Percentiles rank a stretch among this genome's conserved stretches.
Evolutionary conservation across 2,113 vertebrate genomes (phyloP).

Genomic region (Natator depressus): DNA sequence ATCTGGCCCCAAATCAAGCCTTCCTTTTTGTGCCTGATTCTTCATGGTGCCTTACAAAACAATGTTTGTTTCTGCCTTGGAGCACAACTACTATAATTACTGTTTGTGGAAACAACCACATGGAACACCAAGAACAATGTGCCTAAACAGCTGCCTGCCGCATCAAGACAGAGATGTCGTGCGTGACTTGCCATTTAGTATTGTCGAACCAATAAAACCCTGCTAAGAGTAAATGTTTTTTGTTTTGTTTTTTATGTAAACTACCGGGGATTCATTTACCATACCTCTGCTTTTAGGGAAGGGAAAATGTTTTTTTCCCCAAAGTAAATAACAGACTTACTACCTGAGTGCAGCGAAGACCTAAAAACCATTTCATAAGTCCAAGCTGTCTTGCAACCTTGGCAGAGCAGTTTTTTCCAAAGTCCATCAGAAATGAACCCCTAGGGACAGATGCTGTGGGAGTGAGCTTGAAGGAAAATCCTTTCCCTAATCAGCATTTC

Average conservation of each 20-base stretch:
- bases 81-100: background rate
- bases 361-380: constrained; percentile 24
- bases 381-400: constrained; percentile 39
- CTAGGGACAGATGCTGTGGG: constrained; percentile 2
- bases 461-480: constrained; percentile 55
- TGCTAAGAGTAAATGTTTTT: background rate
- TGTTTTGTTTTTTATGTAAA: background rate
- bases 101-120: background rate
- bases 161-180: background rate
- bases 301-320: background rate
- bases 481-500: constrained; percentile 35
- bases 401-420: constrained; percentile 39
- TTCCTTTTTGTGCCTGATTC: background rate
- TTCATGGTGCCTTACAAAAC: background rate
- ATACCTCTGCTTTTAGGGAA: background rate
- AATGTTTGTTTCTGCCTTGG: background rate
- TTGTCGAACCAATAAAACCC: background rate
- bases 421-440: constrained; percentile 43
- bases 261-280: background rate
- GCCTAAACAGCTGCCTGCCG: background rate
- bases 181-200: background rate
- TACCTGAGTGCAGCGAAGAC: background rate
- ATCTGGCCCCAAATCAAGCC: background rate
- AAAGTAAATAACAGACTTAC: constrained; percentile 2
- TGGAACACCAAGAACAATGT: background rate